Evolutionary conservation across 2,113 vertebrate species (phyloP), one percentile per base, ranked within the genome.

Genomic region (Fulica atra): DNA sequence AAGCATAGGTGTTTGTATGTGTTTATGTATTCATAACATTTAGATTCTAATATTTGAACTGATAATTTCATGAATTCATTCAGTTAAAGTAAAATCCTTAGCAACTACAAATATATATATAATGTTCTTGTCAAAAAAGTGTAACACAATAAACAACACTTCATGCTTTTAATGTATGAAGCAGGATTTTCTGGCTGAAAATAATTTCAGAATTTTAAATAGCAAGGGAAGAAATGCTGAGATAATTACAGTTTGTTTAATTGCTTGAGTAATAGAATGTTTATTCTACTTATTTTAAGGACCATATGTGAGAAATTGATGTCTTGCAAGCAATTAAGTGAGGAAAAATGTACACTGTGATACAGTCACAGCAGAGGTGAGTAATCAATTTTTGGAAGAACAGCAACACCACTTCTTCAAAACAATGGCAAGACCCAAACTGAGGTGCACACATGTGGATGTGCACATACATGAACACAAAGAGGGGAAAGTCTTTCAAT

Each of bases 1-100:
- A 76, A 73, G 7, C 0, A 0, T 16, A 19, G 42, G 10, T 26
- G 10, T 63, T 69, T 72, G 9, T 25, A 33, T 33, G 13, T 69
- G 23, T 23, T 70, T 38, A 2, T 16, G 31, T 35, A 86, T 53
- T 46, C 36, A 36, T 66, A 71, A 18, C 8, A 33, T 61, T 94
- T 54, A 70, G 9, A 54, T 53, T 77, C 25, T n/a, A 54, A 20
- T 70, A 40, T n/a, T 79, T 90, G 51, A 82, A 35, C 26, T 31
- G 10, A 42, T 3, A 78, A 4, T 85, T 88, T 82, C 3, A 76
- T 38, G 1, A 63, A 57, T 76, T 74, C 11, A 17, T 84, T 93
- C 35, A 48, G 10, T 42, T 91, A 53, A 42, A 6, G 7, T 78
- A 44, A 38, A 14, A 79, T 19, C 16, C 25, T 36, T 56, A 87